Evolutionary conservation across 2,797 vertebrate species (phyloP), one percentile per base, ranked within the genome.

Genomic region (Gastrophryne carolinensis): DNA sequence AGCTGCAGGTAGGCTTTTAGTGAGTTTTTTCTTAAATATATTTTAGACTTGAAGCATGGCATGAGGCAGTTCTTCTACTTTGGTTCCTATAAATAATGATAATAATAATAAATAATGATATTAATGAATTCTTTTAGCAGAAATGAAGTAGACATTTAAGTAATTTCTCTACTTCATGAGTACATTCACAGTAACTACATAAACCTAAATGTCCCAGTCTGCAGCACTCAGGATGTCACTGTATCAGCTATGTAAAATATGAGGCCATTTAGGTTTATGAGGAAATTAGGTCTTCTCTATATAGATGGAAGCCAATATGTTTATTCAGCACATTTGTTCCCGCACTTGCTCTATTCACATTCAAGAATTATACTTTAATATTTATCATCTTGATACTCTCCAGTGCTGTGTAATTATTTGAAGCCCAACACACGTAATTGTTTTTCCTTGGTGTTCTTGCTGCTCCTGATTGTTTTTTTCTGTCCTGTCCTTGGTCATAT

Each of bases 221-320:
- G 78, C 27, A 82, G 83, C 71, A 44, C 83, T 80, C 69, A 62
- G 79, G 82, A 87, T 85, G 84, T 83, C 84, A 58, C 0, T 1
- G 79, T 84, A 78, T 65, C 84, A 68, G 81, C 90, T 90, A 91
- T 90, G 89, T 91, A 90, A 83, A 89, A 90, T 87, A 90, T 88
- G 86, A 77, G 87, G 88, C 89, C 87, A 84, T 83, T 89, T 82
- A 86, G 88, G 86, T 90, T 91, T 90, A 91, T 84, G 89, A 91
- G 89, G 87, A 89, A 87, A 87, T 90, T 89, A 90, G 86, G 88
- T 89, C 81, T 86, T 82, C 84, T 49, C 83, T 87, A 89, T 90
- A 86, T 81, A 87, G 88, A 90, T 88, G 88, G 88, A 79, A 27
- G 79, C 2, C 0, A 82, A 86, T 82, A 81, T 91, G 90, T 91